A percentile compares a stretch with the other conserved stretches of the same genome.
These are phyloP conservation scores for Cercopithecus diana DNA, from an alignment of 2,797 vertebrate species.

Conservation along the genomic window DNA sequence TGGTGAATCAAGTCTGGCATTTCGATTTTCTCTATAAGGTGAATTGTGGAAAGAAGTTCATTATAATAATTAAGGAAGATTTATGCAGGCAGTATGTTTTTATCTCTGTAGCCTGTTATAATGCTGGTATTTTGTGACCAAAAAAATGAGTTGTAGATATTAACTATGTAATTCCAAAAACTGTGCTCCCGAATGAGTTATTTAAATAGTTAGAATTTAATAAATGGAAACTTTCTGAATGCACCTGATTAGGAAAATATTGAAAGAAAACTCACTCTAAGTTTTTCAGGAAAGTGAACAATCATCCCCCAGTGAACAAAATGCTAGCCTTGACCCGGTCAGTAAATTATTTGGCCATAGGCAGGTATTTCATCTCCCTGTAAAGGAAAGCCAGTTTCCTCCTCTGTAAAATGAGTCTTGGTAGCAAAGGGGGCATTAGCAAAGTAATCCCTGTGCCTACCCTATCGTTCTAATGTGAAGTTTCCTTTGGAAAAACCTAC, in stretches of 20 bases:
- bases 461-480: not conserved
- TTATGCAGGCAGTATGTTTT: constrained; percentile 12
- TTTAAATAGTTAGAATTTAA: constrained; percentile 8
- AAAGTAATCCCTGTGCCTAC: not conserved
- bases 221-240: not conserved
- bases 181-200: not conserved
- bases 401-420: not conserved
- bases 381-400: not conserved
- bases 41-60: constrained; percentile 40
- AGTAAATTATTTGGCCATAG: not conserved
- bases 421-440: not conserved
- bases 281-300: not conserved
- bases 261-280: not conserved
- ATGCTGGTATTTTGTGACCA: constrained; percentile 5
- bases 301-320: not conserved
- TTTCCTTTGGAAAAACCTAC: constrained; percentile 12
- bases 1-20: constrained; percentile 49
- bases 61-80: constrained; percentile 64
- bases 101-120: not conserved
- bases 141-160: constrained; percentile 3
- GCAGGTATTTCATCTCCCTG: not conserved
- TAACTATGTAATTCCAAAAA: constrained; percentile 38
- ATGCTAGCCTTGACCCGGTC: not conserved
- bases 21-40: constrained; percentile 19
- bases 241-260: not conserved